Evolutionary conservation across 2,888 invertebrate genomes (phyloP), one percentile per base, ranked within the genome.

Genomic region (Strigamia maritima): DNA sequence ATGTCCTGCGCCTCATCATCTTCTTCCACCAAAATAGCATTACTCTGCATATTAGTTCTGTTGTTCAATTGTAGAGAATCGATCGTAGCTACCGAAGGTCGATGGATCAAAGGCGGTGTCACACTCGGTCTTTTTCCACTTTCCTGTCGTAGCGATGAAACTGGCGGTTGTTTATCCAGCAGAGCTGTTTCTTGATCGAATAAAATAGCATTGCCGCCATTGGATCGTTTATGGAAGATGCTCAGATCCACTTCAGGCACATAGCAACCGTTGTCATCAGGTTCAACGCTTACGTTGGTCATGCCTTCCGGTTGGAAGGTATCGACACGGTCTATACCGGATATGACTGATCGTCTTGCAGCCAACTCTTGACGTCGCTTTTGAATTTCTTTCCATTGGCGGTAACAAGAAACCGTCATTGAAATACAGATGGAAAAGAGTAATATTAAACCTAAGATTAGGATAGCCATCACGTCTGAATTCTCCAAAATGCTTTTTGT

Each of bases 361-460:
- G 79, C 79, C 38, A 77, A 22, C 19, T 79, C 77, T n/a, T 76
- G 38, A 22, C 75, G 74, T 22, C 38, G 75, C 12, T 75, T 76
- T 12, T 74, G 22, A 22, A 80, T 85, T 24, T 82, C 87, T 22
- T 85, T 85, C 70, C 86, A 86, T 85, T 96, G 95, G 82, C 92
- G 90, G 82, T 93, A 89, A 86, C 95, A 95, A 85, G 94, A 95
- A 87, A 93, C 93, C 81, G 95, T 89, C 86, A 95, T 94, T 65
- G 94, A 93, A 84, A 93, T 91, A 84, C 93, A 93, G 92, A 96
- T 94, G 35, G 94, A 94, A 65, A 92, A 91, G 79, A 96, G 89
- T 81, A 96, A 94, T 80, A 94, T 87, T 26, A 93, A 93, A 86
- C 95, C 95, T 80, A 96, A 92, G 35, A 94, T 90, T 85, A 96